Evolutionary conservation across 2,797 vertebrate species (phyloP).

Genomic region (Oreochromis grahami): DNA sequence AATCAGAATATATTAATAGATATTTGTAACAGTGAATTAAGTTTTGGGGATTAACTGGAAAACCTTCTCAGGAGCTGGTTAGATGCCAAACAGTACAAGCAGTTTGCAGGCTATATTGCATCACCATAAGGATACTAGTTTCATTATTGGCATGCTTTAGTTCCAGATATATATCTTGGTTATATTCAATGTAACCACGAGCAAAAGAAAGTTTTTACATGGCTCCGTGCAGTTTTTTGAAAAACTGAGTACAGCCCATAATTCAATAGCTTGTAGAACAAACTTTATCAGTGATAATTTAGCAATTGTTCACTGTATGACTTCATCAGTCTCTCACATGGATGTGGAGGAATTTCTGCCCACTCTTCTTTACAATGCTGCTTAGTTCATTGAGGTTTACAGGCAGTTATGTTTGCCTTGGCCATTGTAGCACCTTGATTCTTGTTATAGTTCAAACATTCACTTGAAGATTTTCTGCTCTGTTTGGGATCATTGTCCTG

Average conservation of each 20-base stretch:
- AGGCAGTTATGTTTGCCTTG: fast-evolving
- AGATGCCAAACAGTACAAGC: too few relatives aligned
- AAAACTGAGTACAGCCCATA: neutral
- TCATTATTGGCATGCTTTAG: neutral
- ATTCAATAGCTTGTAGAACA: neutral
- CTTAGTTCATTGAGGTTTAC: fast-evolving
- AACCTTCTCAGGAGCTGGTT: too few relatives aligned
- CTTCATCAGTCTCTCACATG: neutral
- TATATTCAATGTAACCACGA: fast-evolving
- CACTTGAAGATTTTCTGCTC: neutral
- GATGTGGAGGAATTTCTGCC: neutral
- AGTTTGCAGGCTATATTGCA: neutral
- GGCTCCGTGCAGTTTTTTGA: neutral
- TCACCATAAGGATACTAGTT: neutral
- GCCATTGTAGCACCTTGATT: neutral
- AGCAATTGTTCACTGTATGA: neutral
- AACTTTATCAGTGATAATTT: neutral
- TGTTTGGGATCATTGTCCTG: neutral
- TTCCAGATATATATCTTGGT: neutral
- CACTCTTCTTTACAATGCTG: neutral
- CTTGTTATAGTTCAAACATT: neutral
- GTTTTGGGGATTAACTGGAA: too few relatives aligned
- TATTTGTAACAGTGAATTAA: too few relatives aligned
- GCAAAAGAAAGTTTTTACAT: neutral
- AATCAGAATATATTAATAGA: too few relatives aligned